These are phyloP conservation scores for Drosophila parvula DNA, from an alignment of 1,140 invertebrate species.

Conservation along the genomic window DNA sequence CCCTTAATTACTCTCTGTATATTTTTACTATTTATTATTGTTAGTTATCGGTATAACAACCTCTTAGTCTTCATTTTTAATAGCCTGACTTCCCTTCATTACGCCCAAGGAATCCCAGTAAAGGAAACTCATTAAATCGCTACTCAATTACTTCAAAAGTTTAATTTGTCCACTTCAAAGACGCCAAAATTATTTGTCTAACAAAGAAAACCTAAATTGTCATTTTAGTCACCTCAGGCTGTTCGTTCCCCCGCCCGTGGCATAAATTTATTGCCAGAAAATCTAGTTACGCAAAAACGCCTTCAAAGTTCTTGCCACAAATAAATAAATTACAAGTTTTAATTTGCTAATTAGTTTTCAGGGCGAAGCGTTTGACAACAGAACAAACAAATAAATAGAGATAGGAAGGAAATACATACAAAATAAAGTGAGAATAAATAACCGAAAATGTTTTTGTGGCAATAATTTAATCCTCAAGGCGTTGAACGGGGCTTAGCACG, in stretches of 20 bases:
- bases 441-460: slow-evolving; percentile 32
- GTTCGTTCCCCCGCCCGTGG: not conserved
- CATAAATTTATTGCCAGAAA: slow-evolving; percentile 21
- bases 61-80: not conserved
- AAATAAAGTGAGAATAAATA: slow-evolving; percentile 34
- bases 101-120: not conserved
- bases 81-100: not conserved
- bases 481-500: slow-evolving; percentile 35
- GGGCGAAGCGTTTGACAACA: slow-evolving; percentile 29
- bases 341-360: slow-evolving; percentile 54
- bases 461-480: slow-evolving; percentile 41
- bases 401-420: not conserved
- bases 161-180: slow-evolving; percentile 15
- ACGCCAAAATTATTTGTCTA: not conserved
- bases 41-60: too few species aligned
- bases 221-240: slow-evolving; percentile 12
- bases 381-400: slow-evolving; percentile 39
- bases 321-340: slow-evolving; percentile 55
- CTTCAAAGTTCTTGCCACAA: slow-evolving; percentile 32
- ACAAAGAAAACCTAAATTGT: slow-evolving; percentile 35
- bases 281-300: slow-evolving; percentile 38
- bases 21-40: not conserved
- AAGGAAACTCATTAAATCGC: slow-evolving; percentile 6
- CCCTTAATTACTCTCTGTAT: not conserved
- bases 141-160: not conserved